Evolutionary conservation across 92 coral and sea anemone genomes (phyloP).

Genomic region (Parazoanthus swiftii): DNA sequence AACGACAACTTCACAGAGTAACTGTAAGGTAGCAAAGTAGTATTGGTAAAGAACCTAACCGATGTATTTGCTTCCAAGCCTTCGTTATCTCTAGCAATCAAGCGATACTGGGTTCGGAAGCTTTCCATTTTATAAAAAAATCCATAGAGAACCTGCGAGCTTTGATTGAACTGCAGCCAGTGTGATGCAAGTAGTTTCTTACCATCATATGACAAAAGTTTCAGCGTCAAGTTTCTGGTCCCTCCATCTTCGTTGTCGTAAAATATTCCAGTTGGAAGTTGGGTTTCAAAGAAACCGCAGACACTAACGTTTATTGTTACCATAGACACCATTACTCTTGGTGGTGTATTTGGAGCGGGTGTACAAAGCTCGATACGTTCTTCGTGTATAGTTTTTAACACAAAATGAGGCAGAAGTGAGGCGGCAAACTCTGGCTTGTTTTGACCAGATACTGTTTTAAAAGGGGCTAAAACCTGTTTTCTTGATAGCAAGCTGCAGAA

Average conservation of each 20-base stretch:
- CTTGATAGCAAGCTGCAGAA: background rate
- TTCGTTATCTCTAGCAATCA: conserved; percentile 68
- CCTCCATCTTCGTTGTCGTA: conserved; percentile 73
- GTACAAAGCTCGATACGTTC: conserved; percentile 25
- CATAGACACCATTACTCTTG: conserved; percentile 5
- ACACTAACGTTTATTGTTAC: conserved; percentile 17
- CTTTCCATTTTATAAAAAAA: conserved; percentile 49
- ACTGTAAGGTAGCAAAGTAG: conserved; percentile 18
- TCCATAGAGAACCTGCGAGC: conserved; percentile 51
- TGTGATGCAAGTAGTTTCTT: conserved; percentile 36
- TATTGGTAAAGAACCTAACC: conserved; percentile 56
- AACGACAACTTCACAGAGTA: conserved; percentile 33
- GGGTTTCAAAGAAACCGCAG: conserved; percentile 29
- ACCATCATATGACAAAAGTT: conserved; percentile 47
- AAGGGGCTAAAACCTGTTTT: background rate
- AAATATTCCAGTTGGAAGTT: conserved; percentile 59
- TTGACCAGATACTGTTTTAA: conserved; percentile 3
- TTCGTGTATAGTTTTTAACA: conserved; percentile 12
- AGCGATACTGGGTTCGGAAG: conserved; percentile 52
- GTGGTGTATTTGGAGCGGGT: conserved; percentile 34
- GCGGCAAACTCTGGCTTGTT: conserved; percentile 12
- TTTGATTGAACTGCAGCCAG: conserved; percentile 58
- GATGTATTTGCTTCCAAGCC: conserved; percentile 51
- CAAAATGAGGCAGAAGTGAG: conserved; percentile 38
- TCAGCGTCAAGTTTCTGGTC: conserved; percentile 63